A percentile compares a stretch with the other conserved stretches of the same genome.
These are phyloP conservation scores for Apis mellifera DNA, from an alignment of 1,140 invertebrate species.

Conservation along the genomic window DNA sequence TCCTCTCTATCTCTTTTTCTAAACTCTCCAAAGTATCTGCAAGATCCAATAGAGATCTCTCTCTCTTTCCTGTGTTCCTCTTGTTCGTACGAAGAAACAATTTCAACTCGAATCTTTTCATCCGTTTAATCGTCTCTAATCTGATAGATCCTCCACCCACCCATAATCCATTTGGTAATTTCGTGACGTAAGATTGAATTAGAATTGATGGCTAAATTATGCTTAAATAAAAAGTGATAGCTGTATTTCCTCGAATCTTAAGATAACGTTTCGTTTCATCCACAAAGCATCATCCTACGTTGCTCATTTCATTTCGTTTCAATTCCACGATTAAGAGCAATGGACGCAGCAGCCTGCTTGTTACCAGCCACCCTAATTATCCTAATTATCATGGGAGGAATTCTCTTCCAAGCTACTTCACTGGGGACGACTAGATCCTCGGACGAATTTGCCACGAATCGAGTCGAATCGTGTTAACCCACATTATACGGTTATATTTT, in stretches of 20 bases:
- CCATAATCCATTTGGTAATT: neutral
- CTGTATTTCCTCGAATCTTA: too few species aligned
- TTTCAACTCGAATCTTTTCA: neutral
- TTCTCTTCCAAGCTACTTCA: too few species aligned
- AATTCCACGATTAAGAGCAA: too few species aligned
- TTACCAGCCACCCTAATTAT: neutral
- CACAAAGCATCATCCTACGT: too few species aligned
- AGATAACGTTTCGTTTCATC: too few species aligned
- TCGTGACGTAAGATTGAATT: neutral
- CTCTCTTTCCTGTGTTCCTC: neutral
- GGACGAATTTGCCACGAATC: neutral
- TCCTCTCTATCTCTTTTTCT: neutral
- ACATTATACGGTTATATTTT: too few species aligned
- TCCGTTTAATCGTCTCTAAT: neutral
- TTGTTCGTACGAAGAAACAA: neutral
- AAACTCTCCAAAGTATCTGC: neutral
- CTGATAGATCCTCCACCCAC: neutral
- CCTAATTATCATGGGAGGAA: neutral
- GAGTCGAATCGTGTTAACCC: neutral
- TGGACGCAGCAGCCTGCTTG: neutral
- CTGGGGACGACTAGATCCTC: too few species aligned
- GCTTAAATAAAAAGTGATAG: neutral
- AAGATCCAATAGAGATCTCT: neutral
- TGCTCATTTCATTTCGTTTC: too few species aligned
- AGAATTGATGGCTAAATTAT: neutral